A percentile compares a stretch with the other conserved stretches of the same genome.
phyloP scores from a whole-genome alignment of 2,888 invertebrate species.

The Caenorhabditis sinica region DNA sequence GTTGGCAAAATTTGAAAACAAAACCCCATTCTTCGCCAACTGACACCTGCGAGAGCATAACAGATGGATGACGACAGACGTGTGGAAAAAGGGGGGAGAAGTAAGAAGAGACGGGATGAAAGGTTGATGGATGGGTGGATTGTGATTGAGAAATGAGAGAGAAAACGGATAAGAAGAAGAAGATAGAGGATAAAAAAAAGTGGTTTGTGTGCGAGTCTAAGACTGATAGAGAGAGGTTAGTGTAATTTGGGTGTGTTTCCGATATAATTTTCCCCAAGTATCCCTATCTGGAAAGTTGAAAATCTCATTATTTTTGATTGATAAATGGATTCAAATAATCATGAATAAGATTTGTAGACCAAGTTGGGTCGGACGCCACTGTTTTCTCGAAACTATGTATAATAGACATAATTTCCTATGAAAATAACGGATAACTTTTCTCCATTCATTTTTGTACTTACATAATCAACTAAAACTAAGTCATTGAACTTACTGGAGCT shows the following conservation, averaged over 20 bases:
- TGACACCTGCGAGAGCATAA: constrained; percentile 8
- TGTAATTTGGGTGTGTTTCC: not conserved
- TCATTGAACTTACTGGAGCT: no score
- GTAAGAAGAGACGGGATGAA: not conserved
- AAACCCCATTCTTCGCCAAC: not conserved
- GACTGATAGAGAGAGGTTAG: not conserved
- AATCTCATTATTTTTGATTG: not conserved
- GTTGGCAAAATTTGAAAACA: not conserved
- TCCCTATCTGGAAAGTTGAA: not conserved
- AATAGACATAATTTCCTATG: no score
- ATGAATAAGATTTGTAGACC: no score
- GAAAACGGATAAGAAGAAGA: not conserved
- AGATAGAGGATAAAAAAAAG: not conserved
- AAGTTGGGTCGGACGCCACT: no score
- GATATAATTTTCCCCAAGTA: not conserved
- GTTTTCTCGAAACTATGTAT: no score
- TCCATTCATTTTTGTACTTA: no score
- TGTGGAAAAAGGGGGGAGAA: not conserved
- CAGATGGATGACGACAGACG: constrained; percentile 4
- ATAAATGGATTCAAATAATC: no score
- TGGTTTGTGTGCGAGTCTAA: not conserved
- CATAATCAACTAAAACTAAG: no score
- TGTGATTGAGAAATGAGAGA: not conserved
- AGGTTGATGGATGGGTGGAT: not conserved
- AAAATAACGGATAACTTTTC: no score